phyloP scores from a whole-genome alignment of 2,797 vertebrate genomes.

The Sciurus carolinensis region DNA sequence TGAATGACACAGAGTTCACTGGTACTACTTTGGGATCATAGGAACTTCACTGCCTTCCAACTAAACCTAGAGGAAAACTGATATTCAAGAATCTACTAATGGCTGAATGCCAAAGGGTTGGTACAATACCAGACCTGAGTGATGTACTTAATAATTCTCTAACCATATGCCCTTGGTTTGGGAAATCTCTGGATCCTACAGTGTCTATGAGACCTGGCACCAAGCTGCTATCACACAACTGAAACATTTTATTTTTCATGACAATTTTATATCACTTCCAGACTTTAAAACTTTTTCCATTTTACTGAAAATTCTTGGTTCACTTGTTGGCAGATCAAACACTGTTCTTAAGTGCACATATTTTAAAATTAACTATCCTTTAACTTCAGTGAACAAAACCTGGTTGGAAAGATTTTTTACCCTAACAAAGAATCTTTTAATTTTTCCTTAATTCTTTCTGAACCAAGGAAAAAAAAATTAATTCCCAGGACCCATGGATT shows the following conservation, averaged over 20 bases:
- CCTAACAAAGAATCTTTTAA: slow-evolving; percentile 62
- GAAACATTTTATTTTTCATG: slow-evolving; percentile 83
- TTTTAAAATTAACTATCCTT: slow-evolving; percentile 82
- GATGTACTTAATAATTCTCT: not conserved
- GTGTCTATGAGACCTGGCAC: slow-evolving; percentile 75
- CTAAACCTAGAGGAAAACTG: slow-evolving; percentile 34
- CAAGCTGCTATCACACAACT: slow-evolving; percentile 71
- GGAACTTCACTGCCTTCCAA: slow-evolving; percentile 40
- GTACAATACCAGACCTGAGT: not conserved
- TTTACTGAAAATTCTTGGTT: slow-evolving; percentile 83
- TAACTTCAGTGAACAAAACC: slow-evolving; percentile 71
- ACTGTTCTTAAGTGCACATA: slow-evolving; percentile 77
- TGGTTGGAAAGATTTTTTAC: slow-evolving; percentile 72
- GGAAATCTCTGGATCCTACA: slow-evolving; percentile 36
- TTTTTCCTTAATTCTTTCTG: slow-evolving; percentile 69
- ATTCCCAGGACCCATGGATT: not conserved
- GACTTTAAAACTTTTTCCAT: slow-evolving; percentile 80
- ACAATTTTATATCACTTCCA: slow-evolving; percentile 82
- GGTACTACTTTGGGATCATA: not conserved
- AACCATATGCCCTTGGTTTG: slow-evolving; percentile 58
- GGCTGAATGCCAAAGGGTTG: not conserved
- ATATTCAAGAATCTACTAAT: slow-evolving; percentile 8
- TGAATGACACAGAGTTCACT: slow-evolving; percentile 14
- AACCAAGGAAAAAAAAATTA: slow-evolving; percentile 3
- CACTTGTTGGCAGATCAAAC: slow-evolving; percentile 79